Conservation (phyloP, 2,888 invertebrate genomes). For the Hymenopus coronatus region DNA sequence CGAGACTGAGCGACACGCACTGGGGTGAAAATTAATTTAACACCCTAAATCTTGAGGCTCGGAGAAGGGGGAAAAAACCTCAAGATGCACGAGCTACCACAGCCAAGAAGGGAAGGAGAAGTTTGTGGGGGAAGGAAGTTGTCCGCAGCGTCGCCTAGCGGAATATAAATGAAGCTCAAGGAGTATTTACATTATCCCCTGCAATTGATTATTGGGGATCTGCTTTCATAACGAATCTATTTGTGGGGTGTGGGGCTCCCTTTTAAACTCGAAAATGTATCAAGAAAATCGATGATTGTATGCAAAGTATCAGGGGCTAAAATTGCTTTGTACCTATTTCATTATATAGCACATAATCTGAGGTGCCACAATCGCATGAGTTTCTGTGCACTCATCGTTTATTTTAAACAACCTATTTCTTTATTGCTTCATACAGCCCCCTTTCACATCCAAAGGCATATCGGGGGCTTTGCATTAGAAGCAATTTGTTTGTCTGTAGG, state of each 20-base stretch:
- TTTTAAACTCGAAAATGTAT: not conserved
- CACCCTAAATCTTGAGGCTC: not conserved
- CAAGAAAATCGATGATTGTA: too few relatives aligned
- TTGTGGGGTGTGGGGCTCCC: not conserved
- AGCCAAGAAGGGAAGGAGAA: not conserved
- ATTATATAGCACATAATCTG: too few relatives aligned
- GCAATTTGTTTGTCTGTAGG: too few relatives aligned
- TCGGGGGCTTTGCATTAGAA: too few relatives aligned
- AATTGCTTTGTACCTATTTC: too few relatives aligned
- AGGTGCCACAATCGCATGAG: too few relatives aligned
- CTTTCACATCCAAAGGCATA: too few relatives aligned
- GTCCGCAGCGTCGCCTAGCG: not conserved
- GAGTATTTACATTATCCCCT: slow-evolving; percentile 5
- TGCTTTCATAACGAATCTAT: not conserved
- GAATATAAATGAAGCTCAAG: slow-evolving; percentile 4
- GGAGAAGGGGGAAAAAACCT: not conserved
- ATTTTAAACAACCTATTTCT: too few relatives aligned
- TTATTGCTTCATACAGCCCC: too few relatives aligned
- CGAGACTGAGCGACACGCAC: not conserved
- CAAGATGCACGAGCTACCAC: not conserved
- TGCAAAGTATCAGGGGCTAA: too few relatives aligned
- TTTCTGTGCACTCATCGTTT: too few relatives aligned
- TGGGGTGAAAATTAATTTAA: not conserved
- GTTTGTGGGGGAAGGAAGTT: not conserved
- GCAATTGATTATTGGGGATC: not conserved